These are phyloP conservation scores for Anagyrus pseudococci DNA, from an alignment of 2,888 invertebrate genomes.

Conservation along the genomic window DNA sequence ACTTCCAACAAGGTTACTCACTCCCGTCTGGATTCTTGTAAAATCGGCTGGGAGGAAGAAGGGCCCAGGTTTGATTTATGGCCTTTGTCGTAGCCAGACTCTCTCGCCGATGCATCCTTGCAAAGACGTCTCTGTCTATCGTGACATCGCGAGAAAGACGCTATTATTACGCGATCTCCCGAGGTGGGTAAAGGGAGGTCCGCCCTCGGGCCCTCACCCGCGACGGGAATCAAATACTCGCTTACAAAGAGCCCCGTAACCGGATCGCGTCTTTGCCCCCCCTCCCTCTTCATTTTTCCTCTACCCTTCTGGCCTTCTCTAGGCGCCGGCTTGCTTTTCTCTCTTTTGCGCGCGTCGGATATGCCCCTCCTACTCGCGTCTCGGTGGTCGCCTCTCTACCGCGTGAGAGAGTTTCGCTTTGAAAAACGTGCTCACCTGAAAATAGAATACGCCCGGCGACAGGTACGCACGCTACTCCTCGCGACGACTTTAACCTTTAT, in stretches of 20 bases:
- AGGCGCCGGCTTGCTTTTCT: too few relatives aligned
- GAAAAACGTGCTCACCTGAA: too few relatives aligned
- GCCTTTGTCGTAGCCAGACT: slow-evolving; percentile 48
- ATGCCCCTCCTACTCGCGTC: background rate
- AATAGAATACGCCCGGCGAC: too few relatives aligned
- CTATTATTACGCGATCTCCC: slow-evolving; percentile 12
- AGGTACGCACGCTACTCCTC: too few relatives aligned
- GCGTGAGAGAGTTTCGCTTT: too few relatives aligned
- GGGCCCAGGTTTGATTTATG: slow-evolving; percentile 46
- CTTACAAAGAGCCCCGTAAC: too few relatives aligned
- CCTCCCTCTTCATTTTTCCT: too few relatives aligned
- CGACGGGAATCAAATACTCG: slow-evolving; percentile 24
- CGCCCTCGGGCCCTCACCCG: too few relatives aligned
- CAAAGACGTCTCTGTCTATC: slow-evolving; percentile 23
- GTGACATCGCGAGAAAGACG: background rate
- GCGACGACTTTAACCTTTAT: too few relatives aligned
- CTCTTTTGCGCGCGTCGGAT: slow-evolving; percentile 12
- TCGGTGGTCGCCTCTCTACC: background rate
- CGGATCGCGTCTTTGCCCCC: too few relatives aligned
- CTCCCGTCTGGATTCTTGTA: slow-evolving; percentile 22
- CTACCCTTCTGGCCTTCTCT: too few relatives aligned
- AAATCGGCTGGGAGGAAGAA: slow-evolving; percentile 36
- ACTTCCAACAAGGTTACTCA: background rate
- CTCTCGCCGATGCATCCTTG: slow-evolving; percentile 27
- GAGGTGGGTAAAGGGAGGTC: too few relatives aligned